phyloP scores from a whole-genome alignment of 2,113 vertebrate genomes.

The Phasianus colchicus region DNA sequence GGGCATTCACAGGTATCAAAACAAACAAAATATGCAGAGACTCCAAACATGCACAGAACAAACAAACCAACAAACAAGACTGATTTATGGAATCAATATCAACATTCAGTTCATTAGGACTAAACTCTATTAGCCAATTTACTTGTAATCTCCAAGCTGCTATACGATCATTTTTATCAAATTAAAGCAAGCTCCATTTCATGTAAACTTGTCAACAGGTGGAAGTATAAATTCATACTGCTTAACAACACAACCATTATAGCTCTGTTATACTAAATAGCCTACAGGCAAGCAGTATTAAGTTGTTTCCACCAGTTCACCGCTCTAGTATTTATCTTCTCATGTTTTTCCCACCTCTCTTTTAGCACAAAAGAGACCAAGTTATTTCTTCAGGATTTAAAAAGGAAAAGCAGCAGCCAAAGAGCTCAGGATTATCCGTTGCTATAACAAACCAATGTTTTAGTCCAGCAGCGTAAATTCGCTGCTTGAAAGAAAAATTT shows the following conservation, averaged over 20 bases:
- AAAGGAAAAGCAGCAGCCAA: not conserved
- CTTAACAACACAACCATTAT: not conserved
- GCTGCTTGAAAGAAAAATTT: slow-evolving; percentile 9
- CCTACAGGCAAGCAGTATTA: not conserved
- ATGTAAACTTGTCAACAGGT: not conserved
- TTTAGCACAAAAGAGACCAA: not conserved
- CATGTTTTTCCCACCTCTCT: not conserved
- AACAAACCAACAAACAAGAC: not conserved
- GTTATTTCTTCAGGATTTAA: not conserved
- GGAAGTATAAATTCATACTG: not conserved
- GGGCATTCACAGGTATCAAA: not conserved
- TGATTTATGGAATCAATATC: not conserved
- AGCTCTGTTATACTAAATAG: not conserved
- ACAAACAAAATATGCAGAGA: not conserved
- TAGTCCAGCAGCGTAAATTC: not conserved
- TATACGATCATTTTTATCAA: not conserved
- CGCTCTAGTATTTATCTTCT: not conserved
- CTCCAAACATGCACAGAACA: not conserved
- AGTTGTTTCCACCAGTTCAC: not conserved
- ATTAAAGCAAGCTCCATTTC: not conserved
- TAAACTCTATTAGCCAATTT: not conserved
- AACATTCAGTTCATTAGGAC: not conserved
- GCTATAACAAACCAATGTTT: slow-evolving; percentile 35
- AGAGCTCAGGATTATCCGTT: not conserved
- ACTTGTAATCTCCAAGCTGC: not conserved